Evolutionary conservation across 2,888 invertebrate species (phyloP).

Genomic region (Caenorhabditis uteleia): DNA sequence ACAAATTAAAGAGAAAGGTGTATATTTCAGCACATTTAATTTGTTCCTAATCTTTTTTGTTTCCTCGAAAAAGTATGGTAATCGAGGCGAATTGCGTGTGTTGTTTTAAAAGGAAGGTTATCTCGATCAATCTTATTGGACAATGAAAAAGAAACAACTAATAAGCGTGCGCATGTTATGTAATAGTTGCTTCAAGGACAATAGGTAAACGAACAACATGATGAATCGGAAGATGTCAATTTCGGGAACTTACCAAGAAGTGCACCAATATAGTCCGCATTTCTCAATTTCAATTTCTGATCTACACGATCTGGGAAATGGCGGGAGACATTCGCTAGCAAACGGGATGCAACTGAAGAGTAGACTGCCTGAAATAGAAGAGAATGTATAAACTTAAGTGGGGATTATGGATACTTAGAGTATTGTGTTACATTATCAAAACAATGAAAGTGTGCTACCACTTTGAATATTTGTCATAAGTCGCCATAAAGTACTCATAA

Average conservation of each 20-base stretch:
- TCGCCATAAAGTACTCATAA: background rate
- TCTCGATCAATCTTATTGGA: slow-evolving; percentile 3
- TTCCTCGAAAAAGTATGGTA: too few species aligned
- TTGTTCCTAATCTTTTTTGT: background rate
- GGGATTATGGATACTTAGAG: slow-evolving; percentile 22
- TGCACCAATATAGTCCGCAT: slow-evolving; percentile 25
- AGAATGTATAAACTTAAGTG: background rate
- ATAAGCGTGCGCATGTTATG: slow-evolving; percentile 8
- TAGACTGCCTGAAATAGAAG: slow-evolving; percentile 32
- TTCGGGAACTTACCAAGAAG: slow-evolving; percentile 35
- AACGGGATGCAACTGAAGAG: slow-evolving; percentile 39
- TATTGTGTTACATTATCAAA: background rate
- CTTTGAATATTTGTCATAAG: background rate
- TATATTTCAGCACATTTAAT: slow-evolving; percentile 11
- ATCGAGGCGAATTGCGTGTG: too few species aligned
- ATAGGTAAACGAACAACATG: background rate
- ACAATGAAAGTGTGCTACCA: background rate
- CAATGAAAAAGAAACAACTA: slow-evolving; percentile 12
- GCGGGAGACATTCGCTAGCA: slow-evolving; percentile 52
- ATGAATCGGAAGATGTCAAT: background rate
- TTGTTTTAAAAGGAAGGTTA: background rate
- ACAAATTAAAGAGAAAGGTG: slow-evolving; percentile 6
- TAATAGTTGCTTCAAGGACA: slow-evolving; percentile 2
- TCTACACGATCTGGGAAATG: slow-evolving; percentile 46
- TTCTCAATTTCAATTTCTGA: slow-evolving; percentile 24